Conservation (phyloP, 2,888 invertebrate genomes). For the Heliconius ethilla region DNA sequence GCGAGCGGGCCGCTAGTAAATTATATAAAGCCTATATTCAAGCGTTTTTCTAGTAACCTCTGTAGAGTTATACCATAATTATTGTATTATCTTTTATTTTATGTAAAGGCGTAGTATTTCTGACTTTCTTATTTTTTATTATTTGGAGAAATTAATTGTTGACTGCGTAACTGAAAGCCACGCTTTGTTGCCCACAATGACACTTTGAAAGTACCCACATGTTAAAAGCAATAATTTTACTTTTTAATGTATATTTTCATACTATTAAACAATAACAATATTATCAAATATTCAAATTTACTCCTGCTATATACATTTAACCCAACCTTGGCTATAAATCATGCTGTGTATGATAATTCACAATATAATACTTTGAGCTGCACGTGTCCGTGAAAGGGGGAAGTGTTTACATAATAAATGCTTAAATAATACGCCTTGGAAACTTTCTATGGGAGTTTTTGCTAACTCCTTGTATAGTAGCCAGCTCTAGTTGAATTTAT, state of each 20-base stretch:
- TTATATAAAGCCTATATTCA: too few species aligned
- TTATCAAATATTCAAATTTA: background rate
- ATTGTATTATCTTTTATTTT: too few species aligned
- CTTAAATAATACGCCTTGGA: slow-evolving; percentile 16
- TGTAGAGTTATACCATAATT: too few species aligned
- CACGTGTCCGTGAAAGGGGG: slow-evolving; percentile 25
- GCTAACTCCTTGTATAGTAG: background rate
- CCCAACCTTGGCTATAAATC: slow-evolving; percentile 19
- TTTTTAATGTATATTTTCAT: background rate
- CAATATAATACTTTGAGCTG: slow-evolving; percentile 19
- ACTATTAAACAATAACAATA: background rate
- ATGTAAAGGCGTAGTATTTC: too few species aligned
- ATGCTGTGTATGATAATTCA: slow-evolving; percentile 21
- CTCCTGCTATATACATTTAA: background rate
- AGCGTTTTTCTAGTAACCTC: too few species aligned
- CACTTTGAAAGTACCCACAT: too few species aligned
- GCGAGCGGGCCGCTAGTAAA: too few species aligned
- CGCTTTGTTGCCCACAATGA: too few species aligned
- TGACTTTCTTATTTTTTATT: too few species aligned
- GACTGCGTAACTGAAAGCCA: too few species aligned
- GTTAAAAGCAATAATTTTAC: background rate
- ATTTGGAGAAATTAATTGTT: too few species aligned
- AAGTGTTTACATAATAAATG: slow-evolving; percentile 17
- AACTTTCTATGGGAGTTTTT: slow-evolving; percentile 10
- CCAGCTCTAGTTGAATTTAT: background rate